phyloP scores from a whole-genome alignment of 2,888 invertebrate species.

The Lepidonotus clava region DNA sequence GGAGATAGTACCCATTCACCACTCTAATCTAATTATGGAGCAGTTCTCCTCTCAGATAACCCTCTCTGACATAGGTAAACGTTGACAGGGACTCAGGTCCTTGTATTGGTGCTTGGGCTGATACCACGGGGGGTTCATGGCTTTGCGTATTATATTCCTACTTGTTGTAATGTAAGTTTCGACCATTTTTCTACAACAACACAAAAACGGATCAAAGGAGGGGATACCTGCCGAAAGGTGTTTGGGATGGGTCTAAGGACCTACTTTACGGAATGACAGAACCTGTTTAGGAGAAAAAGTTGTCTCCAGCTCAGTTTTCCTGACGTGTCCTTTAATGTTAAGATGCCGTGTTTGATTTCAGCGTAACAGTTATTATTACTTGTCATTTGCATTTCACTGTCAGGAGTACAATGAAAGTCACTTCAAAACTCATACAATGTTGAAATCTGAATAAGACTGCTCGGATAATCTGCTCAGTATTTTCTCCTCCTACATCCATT shows the following conservation, averaged over 20 bases:
- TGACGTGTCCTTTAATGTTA: background rate
- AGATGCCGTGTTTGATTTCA: background rate
- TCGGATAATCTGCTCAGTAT: background rate
- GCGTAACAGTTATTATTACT: background rate
- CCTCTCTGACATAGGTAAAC: no score
- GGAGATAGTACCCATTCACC: background rate
- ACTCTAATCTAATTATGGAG: slow-evolving; percentile 24
- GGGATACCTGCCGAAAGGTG: background rate
- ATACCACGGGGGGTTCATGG: slow-evolving; percentile 15
- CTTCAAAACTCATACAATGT: background rate
- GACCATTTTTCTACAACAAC: background rate
- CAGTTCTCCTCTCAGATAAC: no score
- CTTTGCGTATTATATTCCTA: slow-evolving; percentile 7
- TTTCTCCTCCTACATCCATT: no score
- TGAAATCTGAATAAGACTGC: background rate
- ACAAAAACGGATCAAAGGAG: background rate
- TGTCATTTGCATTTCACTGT: background rate
- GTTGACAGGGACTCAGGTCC: no score
- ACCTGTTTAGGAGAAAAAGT: background rate
- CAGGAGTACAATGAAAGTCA: background rate
- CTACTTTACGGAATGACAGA: background rate
- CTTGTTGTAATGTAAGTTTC: slow-evolving; percentile 30
- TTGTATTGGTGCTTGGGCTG: no score
- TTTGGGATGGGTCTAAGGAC: background rate
- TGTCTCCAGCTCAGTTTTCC: background rate